Base-by-base conservation (phyloP, 30 jellyfish, hydroid and myxozoan genomes). In the Hydractinia symbiolongicarpus region DNA sequence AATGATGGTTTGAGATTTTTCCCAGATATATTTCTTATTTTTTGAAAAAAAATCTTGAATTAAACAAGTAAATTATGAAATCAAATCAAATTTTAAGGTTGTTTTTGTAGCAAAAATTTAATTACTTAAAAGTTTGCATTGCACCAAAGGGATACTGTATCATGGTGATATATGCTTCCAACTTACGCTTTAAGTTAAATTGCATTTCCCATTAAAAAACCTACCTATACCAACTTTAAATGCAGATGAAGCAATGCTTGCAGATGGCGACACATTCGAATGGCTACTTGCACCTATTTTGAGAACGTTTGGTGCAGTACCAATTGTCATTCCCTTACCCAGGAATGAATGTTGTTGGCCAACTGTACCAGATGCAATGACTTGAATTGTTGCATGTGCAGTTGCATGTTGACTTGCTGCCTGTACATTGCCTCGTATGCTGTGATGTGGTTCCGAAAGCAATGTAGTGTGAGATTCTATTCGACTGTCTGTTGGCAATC, bases 341-440 rank as follows among this genome's bases (percentile, higher is more conserved):
- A 79, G 66, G 67, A 79, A 66, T 5, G 87, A 79, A 5, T 50
- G 72, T 78, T 79, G 81, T 1, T 79, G 91, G 4, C 92, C 67
- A 5, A 90, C 97, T 72, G 97, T 91, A 11, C 97, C 97, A 0
- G 97, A 91, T 40, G 97, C 97, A 61, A 91, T 82, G 8, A 91
- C 97, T 67, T 91, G 97, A 5, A 91, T 90, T 7, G 97, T 86
- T 70, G 97, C 95, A n/a, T 57, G 54, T n/a, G 78, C 77, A 30
- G 44, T 30, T 40, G 89, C 50, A 49, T 69, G 89, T 40, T 91
- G 88, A 16, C 93, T 70, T 52, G 90, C 81, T 4, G 95, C 81
- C 53, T 67, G 82, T 66, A 57, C 75, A 78, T 73, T 81, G 6
- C 86, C 82, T 11, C 92, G 86, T 15, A 82, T 50, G 11, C 84